These are phyloP conservation scores for Eonycteris spelaea DNA, from an alignment of 2,113 vertebrate genomes.

Conservation along the genomic window DNA sequence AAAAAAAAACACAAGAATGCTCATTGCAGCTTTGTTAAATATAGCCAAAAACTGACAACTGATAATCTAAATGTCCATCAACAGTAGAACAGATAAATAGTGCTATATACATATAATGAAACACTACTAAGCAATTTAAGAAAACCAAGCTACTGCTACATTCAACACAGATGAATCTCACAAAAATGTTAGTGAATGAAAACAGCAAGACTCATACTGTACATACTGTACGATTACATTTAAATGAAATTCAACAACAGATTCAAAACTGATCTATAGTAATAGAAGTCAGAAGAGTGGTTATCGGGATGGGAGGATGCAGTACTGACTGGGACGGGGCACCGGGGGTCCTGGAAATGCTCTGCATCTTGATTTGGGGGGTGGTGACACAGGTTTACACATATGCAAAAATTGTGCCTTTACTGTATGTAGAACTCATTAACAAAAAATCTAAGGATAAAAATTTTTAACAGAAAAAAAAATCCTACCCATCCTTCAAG, in stretches of 20 bases:
- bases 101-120: not conserved
- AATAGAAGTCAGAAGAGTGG: not conserved
- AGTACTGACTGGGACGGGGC: not conserved
- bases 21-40: not conserved
- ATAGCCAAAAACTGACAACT: not conserved
- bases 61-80: not conserved
- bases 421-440: not conserved
- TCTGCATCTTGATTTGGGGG: not conserved
- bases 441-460: conserved; percentile 16
- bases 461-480: not conserved
- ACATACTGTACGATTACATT: not conserved
- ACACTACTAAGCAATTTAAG: not conserved
- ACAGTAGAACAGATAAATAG: not conserved
- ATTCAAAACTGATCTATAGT: not conserved
- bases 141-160: not conserved
- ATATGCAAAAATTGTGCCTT: not conserved
- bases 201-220: not conserved
- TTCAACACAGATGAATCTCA: conserved; percentile 4
- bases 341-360: not conserved
- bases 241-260: conserved; percentile 28
- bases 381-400: not conserved
- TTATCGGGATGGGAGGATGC: not conserved
- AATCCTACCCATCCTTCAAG: not conserved
- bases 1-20: not conserved
- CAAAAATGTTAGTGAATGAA: not conserved